phyloP scores from a whole-genome alignment of 2,113 vertebrate genomes.

The Egretta garzetta region DNA sequence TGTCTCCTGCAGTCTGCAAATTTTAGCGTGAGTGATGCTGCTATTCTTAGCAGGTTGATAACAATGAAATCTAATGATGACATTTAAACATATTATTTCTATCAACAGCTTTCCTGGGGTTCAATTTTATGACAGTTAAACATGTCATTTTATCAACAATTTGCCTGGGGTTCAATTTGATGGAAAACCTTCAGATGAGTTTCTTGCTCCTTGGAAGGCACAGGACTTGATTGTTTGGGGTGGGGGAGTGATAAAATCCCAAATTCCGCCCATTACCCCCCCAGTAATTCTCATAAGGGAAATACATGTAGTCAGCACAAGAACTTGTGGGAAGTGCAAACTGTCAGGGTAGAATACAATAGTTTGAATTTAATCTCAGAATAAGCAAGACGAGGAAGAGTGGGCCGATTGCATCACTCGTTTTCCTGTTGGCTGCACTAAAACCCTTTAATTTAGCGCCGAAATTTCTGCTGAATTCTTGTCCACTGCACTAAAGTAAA shows the following conservation, averaged over 20 bases:
- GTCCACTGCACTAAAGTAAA: neutral
- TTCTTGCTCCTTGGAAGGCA: neutral
- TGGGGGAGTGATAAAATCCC: neutral
- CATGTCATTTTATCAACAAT: neutral
- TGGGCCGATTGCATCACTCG: neutral
- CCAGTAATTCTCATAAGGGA: neutral
- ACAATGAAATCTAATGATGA: neutral
- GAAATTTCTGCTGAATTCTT: slow-evolving; percentile 17
- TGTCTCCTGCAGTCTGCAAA: neutral
- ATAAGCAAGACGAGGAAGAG: neutral
- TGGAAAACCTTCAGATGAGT: neutral
- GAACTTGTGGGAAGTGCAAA: neutral
- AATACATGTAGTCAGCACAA: neutral
- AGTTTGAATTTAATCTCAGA: slow-evolving; percentile 8
- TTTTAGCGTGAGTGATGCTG: neutral
- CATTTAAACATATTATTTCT: neutral
- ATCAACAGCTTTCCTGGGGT: neutral
- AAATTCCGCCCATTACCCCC: neutral
- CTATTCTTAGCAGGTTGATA: neutral
- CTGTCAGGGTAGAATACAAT: neutral
- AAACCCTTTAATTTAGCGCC: neutral
- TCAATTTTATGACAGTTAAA: neutral
- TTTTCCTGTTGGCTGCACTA: slow-evolving; percentile 35
- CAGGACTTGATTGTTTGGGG: neutral
- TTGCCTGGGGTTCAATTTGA: neutral